Evolutionary conservation across 2,797 vertebrate genomes (phyloP), one percentile per base, ranked within the genome.

Genomic region (Synanceia verrucosa): DNA sequence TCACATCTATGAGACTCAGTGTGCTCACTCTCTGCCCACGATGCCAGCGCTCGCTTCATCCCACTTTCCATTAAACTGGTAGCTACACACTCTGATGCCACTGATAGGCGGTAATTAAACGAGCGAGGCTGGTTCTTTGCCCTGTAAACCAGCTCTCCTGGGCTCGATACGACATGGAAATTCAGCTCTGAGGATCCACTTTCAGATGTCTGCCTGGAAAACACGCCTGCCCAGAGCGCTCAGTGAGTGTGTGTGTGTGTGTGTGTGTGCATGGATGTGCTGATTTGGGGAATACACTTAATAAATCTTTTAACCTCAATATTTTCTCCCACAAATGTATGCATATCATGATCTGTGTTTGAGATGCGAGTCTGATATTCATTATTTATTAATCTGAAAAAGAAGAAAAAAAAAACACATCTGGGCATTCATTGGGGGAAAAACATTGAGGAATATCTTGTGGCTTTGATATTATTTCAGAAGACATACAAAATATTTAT

Each of bases 21-120:
- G 19, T 56, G 53, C 76, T 75, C 41, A 44, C 70, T 74, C 73
- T 59, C 62, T 68, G 73, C 69, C 79, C 78, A 84, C 50, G 23
- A 65, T 75, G 82, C 76, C 65, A 57, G 63, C 12, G 23, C 73
- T 67, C 53, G 59, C 86, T 88, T 83, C 83, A 85, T 88, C 78
- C 79, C 66, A 70, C 87, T 86, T 89, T 82, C 79, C 73, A 61
- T 89, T 87, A 70, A 85, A 85, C 83, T 72, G 74, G 56, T 77
- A 76, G 83, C 80, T 86, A 62, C 86, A 80, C 77, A 79, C 82
- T 85, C 80, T 83, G 87, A 88, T 88, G 86, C 77, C 70, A 64
- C 86, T 85, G 86, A 89, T 88, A 79, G 88, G 78, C 72, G 65
- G 85, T 88, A 88, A 91, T 91, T 92, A 88, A 90, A 91, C 86